Percentiles rank a stretch among this genome's conserved stretches.
These are phyloP conservation scores for Notarius quadriscutis DNA, from an alignment of 2,113 vertebrate genomes.

Conservation along the genomic window DNA sequence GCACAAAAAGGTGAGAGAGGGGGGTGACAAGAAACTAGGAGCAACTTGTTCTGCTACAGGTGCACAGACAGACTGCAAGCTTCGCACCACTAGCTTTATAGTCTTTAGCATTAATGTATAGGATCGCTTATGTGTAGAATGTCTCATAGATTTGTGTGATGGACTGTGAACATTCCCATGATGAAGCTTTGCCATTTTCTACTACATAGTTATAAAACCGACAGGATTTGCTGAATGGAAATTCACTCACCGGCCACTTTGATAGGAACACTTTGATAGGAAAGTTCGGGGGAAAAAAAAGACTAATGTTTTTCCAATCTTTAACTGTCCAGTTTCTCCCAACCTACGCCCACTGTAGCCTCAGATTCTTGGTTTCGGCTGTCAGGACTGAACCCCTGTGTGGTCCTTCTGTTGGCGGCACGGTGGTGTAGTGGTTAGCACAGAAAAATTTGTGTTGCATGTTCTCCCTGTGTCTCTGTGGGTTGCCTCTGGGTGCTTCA, in stretches of 20 bases:
- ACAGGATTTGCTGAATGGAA: background rate
- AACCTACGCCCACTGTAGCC: background rate
- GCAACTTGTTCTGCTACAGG: constrained; percentile 19
- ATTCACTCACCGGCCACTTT: background rate
- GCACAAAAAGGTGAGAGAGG: constrained; percentile 43
- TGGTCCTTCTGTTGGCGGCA: background rate
- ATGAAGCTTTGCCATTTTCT: background rate
- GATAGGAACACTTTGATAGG: background rate
- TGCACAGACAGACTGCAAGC: background rate
- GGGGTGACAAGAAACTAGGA: constrained; percentile 32
- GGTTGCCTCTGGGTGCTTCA: too few species aligned
- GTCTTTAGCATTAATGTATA: background rate
- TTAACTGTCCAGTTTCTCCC: background rate
- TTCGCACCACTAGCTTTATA: background rate
- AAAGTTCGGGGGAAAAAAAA: background rate
- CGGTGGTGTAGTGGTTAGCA: too few species aligned
- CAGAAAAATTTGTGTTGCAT: too few species aligned
- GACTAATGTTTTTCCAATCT: background rate
- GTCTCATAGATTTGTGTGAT: background rate
- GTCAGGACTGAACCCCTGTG: background rate
- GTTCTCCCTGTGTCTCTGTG: too few species aligned
- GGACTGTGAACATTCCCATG: background rate
- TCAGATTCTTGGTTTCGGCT: background rate
- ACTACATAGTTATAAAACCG: background rate
- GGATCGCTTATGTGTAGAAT: background rate